Base-by-base conservation (phyloP, 2,888 invertebrate genomes). In the Ophion ellenae region DNA sequence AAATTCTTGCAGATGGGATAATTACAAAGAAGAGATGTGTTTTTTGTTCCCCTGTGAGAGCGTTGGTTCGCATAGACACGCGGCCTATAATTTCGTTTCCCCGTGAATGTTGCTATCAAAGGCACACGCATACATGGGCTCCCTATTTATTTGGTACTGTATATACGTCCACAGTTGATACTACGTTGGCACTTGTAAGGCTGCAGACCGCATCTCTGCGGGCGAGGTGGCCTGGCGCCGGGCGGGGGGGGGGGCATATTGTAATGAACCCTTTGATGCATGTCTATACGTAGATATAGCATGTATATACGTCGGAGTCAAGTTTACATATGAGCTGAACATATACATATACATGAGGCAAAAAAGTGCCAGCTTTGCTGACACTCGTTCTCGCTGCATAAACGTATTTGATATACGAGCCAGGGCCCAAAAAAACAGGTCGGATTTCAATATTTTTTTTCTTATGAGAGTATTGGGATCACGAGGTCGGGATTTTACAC, bases 191-290 rank as follows among this genome's bases (percentile, higher is more conserved):
- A 86, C 87, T 86, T 85, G 73, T 90, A 89, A 81, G 89, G 90
- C 83, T 91, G 88, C 90, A 66, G 74, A 80, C 73, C 47, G 69
- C 87, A 82, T 73, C 61, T 78, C 74, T 73, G 66, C 40, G 24
- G 61, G 24, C 9, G 64, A 5, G 64, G 64, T 7, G 53, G 10
- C 69, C 40, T 67, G 40, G 40, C 7, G 40, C 3, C 40, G 7
- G 40, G 9, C 9, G 0, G 40, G 40, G 9, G 40, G 11, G 66
- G 32, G 32, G 32, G 24, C 24, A 89, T 87, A 90, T 90, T 88
- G 86, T 88, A 84, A 91, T 91, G 89, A 88, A 89, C 88, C 89
- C 90, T 90, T 90, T 89, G 89, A 90, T 88, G 86, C 85, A 64
- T 82, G 40, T 75, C 70, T 82, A 74, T 69, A 66, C 5, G n/a